A percentile compares a stretch with the other conserved stretches of the same genome.
Evolutionary conservation across 2,888 invertebrate genomes (phyloP).

Genomic region (Molorchus minor): DNA sequence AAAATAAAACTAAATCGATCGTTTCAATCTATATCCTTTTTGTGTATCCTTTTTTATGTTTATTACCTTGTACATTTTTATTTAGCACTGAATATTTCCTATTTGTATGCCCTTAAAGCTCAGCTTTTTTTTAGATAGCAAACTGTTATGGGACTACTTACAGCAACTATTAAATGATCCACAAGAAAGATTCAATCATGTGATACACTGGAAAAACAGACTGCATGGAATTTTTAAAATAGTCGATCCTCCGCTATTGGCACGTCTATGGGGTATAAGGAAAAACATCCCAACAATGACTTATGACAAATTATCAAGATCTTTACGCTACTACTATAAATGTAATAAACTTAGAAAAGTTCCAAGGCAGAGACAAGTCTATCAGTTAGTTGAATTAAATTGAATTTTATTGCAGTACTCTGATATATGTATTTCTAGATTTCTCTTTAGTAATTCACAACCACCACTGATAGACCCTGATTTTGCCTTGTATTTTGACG

Average conservation of each 20-base stretch:
- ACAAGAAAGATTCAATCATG: neutral
- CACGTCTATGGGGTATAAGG: constrained; percentile 91
- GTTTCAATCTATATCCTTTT: too few species aligned
- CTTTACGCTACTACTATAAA: constrained; percentile 89
- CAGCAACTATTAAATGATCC: constrained; percentile 11
- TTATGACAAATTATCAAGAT: constrained; percentile 93
- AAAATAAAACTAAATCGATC: too few species aligned
- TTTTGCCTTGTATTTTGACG: neutral
- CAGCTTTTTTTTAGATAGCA: too few species aligned
- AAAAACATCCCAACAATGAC: constrained; percentile 94
- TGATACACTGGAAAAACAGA: constrained; percentile 3
- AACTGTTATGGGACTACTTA: constrained; percentile 4
- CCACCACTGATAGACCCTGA: constrained; percentile 1
- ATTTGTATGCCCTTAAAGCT: too few species aligned
- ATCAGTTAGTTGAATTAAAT: constrained; percentile 14
- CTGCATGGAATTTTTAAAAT: constrained; percentile 84
- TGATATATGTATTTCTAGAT: constrained; percentile 1
- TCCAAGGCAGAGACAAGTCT: constrained; percentile 82
- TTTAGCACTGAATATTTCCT: too few species aligned
- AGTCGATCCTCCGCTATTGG: constrained; percentile 87
- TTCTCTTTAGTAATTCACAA: neutral
- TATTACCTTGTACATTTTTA: too few species aligned
- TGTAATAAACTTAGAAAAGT: constrained; percentile 91
- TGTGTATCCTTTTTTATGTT: too few species aligned
- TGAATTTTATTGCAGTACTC: neutral